These are phyloP conservation scores for Macrophya alboannulata DNA, from an alignment of 2,888 invertebrate species.

Conservation along the genomic window DNA sequence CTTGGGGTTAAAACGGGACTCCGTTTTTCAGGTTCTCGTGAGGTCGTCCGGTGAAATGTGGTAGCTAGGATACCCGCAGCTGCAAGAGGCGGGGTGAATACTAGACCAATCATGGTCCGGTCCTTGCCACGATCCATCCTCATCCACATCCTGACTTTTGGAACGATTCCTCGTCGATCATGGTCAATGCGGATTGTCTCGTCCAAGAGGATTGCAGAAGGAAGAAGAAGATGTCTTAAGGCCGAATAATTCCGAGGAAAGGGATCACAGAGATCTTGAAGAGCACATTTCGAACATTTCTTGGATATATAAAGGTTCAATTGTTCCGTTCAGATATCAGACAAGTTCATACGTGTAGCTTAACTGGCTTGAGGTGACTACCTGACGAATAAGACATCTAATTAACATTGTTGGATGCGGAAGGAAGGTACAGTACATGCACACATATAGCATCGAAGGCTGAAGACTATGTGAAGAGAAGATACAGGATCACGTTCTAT, in stretches of 20 bases:
- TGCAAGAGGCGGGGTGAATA: slow-evolving; percentile 19
- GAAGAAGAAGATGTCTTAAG: background rate
- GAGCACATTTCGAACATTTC: background rate
- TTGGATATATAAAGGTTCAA: background rate
- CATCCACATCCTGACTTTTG: background rate
- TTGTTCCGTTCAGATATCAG: too few relatives aligned
- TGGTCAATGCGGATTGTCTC: background rate
- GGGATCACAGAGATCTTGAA: background rate
- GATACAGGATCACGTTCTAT: background rate
- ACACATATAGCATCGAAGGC: background rate
- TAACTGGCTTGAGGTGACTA: background rate
- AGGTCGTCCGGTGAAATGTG: slow-evolving; percentile 5
- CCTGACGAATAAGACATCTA: background rate
- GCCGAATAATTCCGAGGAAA: background rate
- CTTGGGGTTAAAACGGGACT: slow-evolving; percentile 6
- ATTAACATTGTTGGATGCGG: background rate
- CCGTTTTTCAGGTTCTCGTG: slow-evolving; percentile 24
- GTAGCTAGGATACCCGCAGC: slow-evolving; percentile 4
- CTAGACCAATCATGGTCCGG: background rate
- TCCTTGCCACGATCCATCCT: slow-evolving; percentile 1
- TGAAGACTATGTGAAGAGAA: background rate
- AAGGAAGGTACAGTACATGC: background rate
- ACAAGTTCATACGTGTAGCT: background rate
- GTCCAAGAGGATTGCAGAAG: background rate
- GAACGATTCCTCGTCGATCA: background rate